Percentiles rank a stretch among this genome's conserved stretches.
phyloP scores from a whole-genome alignment of 2,113 vertebrate genomes.

The Hippocampus abdominalis region DNA sequence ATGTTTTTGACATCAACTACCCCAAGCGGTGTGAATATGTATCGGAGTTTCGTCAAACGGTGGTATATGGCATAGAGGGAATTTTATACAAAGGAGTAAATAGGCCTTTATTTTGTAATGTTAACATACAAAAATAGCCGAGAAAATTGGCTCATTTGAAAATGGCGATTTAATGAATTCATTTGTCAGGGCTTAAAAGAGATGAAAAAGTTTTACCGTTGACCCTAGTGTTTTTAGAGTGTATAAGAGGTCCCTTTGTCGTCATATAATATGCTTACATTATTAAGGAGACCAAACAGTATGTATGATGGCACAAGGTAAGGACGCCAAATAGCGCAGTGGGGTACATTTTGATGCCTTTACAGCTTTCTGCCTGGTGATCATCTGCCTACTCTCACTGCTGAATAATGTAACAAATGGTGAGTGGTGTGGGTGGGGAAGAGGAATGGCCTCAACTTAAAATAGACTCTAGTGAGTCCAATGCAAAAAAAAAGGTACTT shows the following conservation, averaged over 20 bases:
- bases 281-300: background rate
- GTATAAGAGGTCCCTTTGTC: background rate
- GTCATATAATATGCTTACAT: background rate
- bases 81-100: no score
- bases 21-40: no score
- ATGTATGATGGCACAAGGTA: background rate
- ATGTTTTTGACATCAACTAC: no score
- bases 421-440: slow-evolving; percentile 55
- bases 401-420: slow-evolving; percentile 69
- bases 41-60: no score
- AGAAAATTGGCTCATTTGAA: no score
- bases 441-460: slow-evolving; percentile 60
- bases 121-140: no score
- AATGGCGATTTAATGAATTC: no score
- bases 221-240: no score
- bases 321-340: slow-evolving; percentile 6
- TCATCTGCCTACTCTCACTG: slow-evolving; percentile 39
- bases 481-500: slow-evolving; percentile 29
- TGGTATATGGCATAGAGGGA: no score
- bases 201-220: no score
- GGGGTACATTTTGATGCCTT: slow-evolving; percentile 11
- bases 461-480: slow-evolving; percentile 60
- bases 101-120: no score
- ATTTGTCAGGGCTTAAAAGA: no score
- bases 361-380: slow-evolving; percentile 16